Base-by-base conservation (phyloP, 2,113 vertebrate species). In the Notechis scutatus region DNA sequence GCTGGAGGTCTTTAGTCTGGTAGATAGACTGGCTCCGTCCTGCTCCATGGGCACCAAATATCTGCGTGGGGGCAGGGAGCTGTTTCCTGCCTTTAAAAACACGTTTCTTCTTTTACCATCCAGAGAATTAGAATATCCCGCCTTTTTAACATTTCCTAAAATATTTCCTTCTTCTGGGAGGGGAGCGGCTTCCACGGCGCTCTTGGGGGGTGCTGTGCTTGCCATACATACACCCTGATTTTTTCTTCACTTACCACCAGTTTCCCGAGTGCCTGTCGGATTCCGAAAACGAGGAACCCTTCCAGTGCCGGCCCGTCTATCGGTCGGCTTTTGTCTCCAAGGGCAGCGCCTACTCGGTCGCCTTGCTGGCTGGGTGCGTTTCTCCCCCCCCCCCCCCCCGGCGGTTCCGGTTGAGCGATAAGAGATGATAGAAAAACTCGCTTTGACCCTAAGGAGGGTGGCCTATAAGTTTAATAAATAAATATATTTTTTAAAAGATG, bases 261-360 rank as follows among this genome's bases (percentile, higher is more conserved):
- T 97, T 96, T 94, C 97, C 97, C 55, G 97, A 97, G 47, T 96
- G 96, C 26, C 97, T 99, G 96, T 99, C 99, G 0, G 99, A 99
- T 96, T 99, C 99, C 0, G 99, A 99, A 97, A 99, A 99, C 0
- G 99, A 99, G 94, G 99, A 99, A 95, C 99, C 99, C 0, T 97
- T 98, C 93, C 97, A 97, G 95, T 97, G 97, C 93, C 98, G 97
- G 97, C 98, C 98, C 64, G 95, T 97, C 0, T 98, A 98, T 94
- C 98, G 98, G 3, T 99, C 99, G 0, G 99, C 99, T 29, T 99
- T 99, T 93, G 98, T 99, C 91, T 98, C 98, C 94, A 99, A 98
- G 97, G 98, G 96, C 96, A 98, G 96, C 90, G 90, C 96, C 88
- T 97, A 97, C 93, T 97, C 97, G 93, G 95, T 98, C 88, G 94